Percentiles rank a stretch among this genome's conserved stretches.
Conservation (phyloP, 1,140 invertebrate genomes). For the Cydia amplana region DNA sequence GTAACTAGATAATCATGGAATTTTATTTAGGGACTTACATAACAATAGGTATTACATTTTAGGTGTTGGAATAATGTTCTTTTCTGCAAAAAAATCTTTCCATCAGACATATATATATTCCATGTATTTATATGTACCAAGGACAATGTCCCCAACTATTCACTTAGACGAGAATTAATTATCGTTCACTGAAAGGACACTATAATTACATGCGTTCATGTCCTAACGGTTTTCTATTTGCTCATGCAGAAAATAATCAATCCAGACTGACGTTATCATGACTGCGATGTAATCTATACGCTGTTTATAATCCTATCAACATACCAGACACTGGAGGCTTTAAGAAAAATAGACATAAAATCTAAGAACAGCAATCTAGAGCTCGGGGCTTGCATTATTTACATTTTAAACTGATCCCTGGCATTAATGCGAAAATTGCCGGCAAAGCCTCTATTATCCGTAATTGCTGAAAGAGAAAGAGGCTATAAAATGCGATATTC, state of each 20-base stretch:
- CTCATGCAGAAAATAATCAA: slow-evolving; percentile 24
- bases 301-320: neutral
- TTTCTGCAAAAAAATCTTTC: too few species aligned
- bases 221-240: slow-evolving; percentile 23
- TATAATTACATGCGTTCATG: neutral
- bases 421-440: slow-evolving; percentile 26
- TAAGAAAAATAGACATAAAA: slow-evolving; percentile 18
- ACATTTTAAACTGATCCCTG: neutral
- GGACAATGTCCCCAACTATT: neutral
- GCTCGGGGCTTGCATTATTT: slow-evolving; percentile 12
- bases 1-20: neutral
- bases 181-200: neutral
- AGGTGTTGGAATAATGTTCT: too few species aligned
- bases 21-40: neutral
- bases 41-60: neutral
- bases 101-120: too few species aligned
- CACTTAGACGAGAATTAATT: neutral
- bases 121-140: neutral
- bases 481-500: neutral
- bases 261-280: neutral
- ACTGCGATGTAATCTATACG: neutral
- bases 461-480: slow-evolving; percentile 17
- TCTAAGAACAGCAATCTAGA: neutral
- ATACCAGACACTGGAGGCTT: neutral
- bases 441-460: slow-evolving; percentile 12